Evolutionary conservation across 2,888 invertebrate genomes (phyloP), one percentile per base, ranked within the genome.

Genomic region (Dinocampus coccinellae): DNA sequence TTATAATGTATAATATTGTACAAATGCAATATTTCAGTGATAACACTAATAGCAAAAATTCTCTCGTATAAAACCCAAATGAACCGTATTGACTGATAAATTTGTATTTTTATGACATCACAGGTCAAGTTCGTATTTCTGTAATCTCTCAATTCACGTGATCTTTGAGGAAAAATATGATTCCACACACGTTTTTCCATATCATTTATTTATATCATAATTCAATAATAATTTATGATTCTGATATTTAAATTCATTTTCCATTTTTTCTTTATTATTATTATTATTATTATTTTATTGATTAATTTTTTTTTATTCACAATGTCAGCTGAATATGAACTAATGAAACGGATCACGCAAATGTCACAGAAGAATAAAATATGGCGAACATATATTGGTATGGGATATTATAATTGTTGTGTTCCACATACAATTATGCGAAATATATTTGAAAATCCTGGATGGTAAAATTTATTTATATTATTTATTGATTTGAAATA

Each of bases 391-490:
- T 99, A 96, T 86, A 98, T 99, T 70, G 99, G 99, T 3, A 97
- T 99, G 96, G 99, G 99, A 0, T 99, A 99, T 88, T 95, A 99
- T 89, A 98, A 98, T 86, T 99, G 98, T 83, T 95, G 95, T 84
- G 96, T 97, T 1, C 99, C 99, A 0, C 95, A 96, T 80, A 95
- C 97, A 0, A 99, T 99, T 74, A 91, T 96, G 90, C 90, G 99
- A 69, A 99, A 99, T 86, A 93, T 99, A 82, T 97, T 99, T 82
- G 99, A 99, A 90, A 99, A 99, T 90, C 99, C 99, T 61, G 99
- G 99, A 88, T 99, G 99, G 97, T 95, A 81, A 79, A 34, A 42
- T 55, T 63, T 47, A 47, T 3, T 29, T 34, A 53, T 58, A 52
- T 60, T 63, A 7, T 39, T 29, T 11, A 60, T 57, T 70, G 13